Evolutionary conservation across 2,113 vertebrate species (phyloP).

Genomic region (Xenotilapia leptura): DNA sequence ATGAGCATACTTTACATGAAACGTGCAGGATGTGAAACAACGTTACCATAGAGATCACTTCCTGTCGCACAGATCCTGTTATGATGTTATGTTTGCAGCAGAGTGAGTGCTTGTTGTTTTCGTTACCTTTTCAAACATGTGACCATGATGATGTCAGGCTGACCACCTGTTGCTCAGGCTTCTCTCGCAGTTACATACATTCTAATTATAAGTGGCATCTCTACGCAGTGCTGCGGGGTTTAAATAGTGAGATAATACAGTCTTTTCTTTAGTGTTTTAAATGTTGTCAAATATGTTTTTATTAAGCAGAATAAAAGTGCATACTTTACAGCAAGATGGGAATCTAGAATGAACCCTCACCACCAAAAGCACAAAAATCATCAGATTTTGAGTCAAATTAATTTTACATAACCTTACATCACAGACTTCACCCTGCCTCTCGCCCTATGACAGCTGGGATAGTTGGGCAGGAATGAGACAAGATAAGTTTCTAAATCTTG

Average conservation of each 20-base stretch:
- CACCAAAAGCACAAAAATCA: neutral
- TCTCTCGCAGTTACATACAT: neutral
- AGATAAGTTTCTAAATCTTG: neutral
- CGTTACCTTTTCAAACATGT: neutral
- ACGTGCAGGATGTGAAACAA: constrained; percentile 46
- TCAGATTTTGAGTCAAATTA: neutral
- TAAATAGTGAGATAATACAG: neutral
- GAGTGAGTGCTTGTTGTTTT: neutral
- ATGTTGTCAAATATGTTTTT: neutral
- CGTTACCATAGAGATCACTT: constrained; percentile 55
- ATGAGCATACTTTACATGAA: neutral
- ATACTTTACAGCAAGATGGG: neutral
- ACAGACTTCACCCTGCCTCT: neutral
- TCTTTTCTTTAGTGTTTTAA: neutral
- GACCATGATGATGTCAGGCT: constrained; percentile 10
- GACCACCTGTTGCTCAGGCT: constrained; percentile 39
- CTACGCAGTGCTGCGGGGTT: neutral
- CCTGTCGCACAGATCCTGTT: constrained; percentile 10
- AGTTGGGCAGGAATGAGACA: neutral
- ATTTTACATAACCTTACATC: neutral
- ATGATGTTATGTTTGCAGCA: neutral
- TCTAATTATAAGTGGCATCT: neutral
- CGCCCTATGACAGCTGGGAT: neutral
- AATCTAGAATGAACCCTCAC: neutral
- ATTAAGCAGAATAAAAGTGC: neutral